Evolutionary conservation across 2,113 vertebrate species (phyloP).

Genomic region (Campylomormyrus tamandua): DNA sequence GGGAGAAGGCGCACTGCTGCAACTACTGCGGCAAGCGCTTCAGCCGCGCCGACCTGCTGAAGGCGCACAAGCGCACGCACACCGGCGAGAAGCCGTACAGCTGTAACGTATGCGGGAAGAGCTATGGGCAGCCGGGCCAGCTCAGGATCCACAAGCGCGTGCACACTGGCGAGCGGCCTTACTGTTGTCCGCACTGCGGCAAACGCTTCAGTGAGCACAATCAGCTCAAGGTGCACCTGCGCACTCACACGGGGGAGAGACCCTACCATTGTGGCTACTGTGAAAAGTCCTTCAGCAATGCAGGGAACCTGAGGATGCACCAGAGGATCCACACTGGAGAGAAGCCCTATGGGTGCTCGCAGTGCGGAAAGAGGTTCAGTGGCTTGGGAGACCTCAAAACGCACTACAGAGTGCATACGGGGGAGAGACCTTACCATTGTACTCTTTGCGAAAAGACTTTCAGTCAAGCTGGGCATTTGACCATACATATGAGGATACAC

Average conservation of each 20-base stretch:
- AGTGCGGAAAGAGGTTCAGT: conserved; percentile 60
- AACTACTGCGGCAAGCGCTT: conserved; percentile 54
- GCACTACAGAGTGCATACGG: conserved; percentile 59
- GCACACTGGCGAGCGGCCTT: conserved; percentile 62
- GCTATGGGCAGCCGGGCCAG: conserved; percentile 55
- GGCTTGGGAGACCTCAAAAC: conserved; percentile 58
- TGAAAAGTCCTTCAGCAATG: conserved; percentile 55
- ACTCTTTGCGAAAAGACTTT: conserved; percentile 61
- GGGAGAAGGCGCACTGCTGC: conserved; percentile 49
- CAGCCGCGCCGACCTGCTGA: conserved; percentile 52
- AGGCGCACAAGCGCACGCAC: conserved; percentile 55
- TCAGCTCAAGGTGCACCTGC: conserved; percentile 61
- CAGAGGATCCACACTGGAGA: conserved; percentile 59
- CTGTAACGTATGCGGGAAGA: conserved; percentile 57
- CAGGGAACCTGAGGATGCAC: conserved; percentile 57
- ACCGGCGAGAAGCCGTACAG: conserved; percentile 55
- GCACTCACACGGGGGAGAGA: conserved; percentile 60
- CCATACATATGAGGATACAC: conserved; percentile 64
- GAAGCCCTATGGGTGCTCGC: conserved; percentile 57
- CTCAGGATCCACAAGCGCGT: conserved; percentile 55
- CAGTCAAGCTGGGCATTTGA: conserved; percentile 61
- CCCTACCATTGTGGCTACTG: conserved; percentile 58
- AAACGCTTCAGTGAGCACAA: conserved; percentile 61
- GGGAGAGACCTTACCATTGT: conserved; percentile 60
- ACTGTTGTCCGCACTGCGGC: conserved; percentile 51